Evolutionary conservation across 2,797 vertebrate species (phyloP).

Genomic region (Halcyon badia): DNA sequence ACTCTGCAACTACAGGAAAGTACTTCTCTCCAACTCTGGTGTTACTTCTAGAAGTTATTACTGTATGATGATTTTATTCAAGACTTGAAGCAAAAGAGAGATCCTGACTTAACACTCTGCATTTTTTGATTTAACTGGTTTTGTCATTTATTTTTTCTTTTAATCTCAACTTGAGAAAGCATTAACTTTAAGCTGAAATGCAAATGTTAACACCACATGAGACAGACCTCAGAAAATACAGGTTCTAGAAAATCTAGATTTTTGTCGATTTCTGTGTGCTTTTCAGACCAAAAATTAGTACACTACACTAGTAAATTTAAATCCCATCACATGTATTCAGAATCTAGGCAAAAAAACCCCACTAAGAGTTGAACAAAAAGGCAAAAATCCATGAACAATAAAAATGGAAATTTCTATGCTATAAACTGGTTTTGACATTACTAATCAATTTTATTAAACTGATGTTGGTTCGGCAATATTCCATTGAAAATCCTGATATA

Average conservation of each 20-base stretch:
- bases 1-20: neutral
- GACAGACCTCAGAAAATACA: neutral
- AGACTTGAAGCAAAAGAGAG: neutral
- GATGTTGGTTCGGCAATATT: neutral
- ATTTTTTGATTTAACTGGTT: neutral
- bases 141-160: neutral
- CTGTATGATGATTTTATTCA: neutral
- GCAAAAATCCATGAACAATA: neutral
- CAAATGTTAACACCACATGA: neutral
- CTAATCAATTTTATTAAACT: neutral
- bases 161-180: neutral
- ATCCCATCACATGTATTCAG: neutral
- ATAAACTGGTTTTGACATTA: neutral
- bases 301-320: neutral
- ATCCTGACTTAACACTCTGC: neutral
- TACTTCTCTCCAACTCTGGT: neutral
- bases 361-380: neutral
- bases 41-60: neutral
- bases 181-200: neutral
- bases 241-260: neutral
- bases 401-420: neutral
- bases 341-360: neutral
- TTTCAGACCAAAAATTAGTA: neutral
- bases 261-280: neutral
- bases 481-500: neutral